Conservation (phyloP, 2,113 vertebrate species). For the Eptesicus fuscus region DNA sequence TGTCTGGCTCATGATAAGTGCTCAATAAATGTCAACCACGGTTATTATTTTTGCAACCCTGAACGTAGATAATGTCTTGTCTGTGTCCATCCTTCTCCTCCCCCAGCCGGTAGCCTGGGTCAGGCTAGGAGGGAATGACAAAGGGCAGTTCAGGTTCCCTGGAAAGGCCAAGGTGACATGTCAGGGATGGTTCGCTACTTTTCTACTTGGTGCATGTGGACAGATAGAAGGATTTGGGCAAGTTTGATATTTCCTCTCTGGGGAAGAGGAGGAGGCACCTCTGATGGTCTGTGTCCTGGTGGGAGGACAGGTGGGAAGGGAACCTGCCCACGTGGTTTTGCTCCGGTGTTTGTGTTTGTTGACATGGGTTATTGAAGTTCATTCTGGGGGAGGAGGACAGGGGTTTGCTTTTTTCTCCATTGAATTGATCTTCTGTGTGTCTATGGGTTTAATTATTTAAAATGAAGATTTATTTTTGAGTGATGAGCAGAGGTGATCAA, state of each 20-base stretch:
- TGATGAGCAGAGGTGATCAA: not conserved
- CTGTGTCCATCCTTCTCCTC: not conserved
- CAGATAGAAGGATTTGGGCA: not conserved
- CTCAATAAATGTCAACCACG: not conserved
- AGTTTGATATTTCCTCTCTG: not conserved
- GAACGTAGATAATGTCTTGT: not conserved
- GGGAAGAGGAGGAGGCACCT: not conserved
- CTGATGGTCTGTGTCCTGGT: not conserved
- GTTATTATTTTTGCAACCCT: not conserved
- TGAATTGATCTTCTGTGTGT: not conserved
- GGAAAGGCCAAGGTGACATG: not conserved
- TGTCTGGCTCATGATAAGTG: not conserved
- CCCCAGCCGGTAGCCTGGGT: not conserved
- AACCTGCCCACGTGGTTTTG: not conserved
- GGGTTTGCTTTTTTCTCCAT: not conserved
- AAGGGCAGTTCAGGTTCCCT: not conserved
- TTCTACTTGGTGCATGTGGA: not conserved
- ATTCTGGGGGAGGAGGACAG: not conserved
- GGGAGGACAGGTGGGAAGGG: not conserved
- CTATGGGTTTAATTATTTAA: not conserved
- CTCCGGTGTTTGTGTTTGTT: not conserved
- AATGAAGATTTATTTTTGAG: slow-evolving; percentile 1
- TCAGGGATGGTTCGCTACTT: not conserved
- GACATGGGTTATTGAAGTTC: not conserved
- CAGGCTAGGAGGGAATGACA: not conserved